Evolutionary conservation across 2,797 vertebrate species (phyloP), one percentile per base, ranked within the genome.

Genomic region (Sebastiscus tertius): DNA sequence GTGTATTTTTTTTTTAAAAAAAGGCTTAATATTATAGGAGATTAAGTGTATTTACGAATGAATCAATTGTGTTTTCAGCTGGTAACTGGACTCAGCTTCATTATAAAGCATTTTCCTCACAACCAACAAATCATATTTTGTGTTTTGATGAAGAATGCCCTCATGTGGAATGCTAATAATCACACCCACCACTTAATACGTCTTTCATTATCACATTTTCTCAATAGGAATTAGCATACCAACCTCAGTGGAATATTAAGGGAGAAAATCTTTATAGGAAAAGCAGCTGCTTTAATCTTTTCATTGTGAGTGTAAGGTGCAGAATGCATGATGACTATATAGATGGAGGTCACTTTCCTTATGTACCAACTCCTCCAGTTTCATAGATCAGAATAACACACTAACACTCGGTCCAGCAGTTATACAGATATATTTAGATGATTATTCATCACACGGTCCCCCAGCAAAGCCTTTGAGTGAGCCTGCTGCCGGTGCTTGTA

Each of bases 401-500:
- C 13, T 11, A 16, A 60, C 63, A 27, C 27, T 52, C 31, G 7
- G 20, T 77, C 24, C 33, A 24, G 22, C 54, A 63, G 39, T 26
- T 68, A 16, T 11, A 67, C 9, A 52, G 60, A 79, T 79, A 83
- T 75, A 66, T 82, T 75, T 65, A 78, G 68, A 39, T 72, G 52
- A 81, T 79, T 84, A 66, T 85, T 74, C 68, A 62, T 42, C 39
- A 39, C 39, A 39, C 39, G 0, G 39, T 20, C n/a, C 64, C 61
- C 22, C 20, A 66, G 67, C 39, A 60, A 73, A 73, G 59, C 26
- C 77, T 78, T 62, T 87, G 59, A 87, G 56, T 62, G 59, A 72
- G 72, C 83, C 33, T 83, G 81, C 69, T 82, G 82, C 56, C 4
- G 14, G 72, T 36, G 63, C 81, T 34, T 78, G 69, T 67, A 24